phyloP scores from a whole-genome alignment of 92 coral and sea anemone genomes.

The Blastomussa wellsi region DNA sequence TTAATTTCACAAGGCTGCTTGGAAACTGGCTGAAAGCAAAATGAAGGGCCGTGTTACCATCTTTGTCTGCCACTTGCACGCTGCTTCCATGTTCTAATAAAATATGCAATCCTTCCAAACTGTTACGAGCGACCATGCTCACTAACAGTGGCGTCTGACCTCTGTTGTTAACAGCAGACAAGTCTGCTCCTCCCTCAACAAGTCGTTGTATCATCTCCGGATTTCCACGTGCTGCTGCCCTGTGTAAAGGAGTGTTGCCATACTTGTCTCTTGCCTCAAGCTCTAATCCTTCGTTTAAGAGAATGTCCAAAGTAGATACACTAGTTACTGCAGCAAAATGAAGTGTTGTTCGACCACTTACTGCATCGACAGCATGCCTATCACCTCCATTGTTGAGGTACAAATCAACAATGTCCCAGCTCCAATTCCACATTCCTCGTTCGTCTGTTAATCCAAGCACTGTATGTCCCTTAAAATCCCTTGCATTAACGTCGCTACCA shows the following conservation, averaged over 20 bases:
- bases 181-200: slow-evolving; percentile 32
- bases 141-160: slow-evolving; percentile 45
- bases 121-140: neutral
- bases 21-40: neutral
- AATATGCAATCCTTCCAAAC: neutral
- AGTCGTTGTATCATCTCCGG: slow-evolving; percentile 47
- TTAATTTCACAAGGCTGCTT: too few species aligned
- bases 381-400: neutral
- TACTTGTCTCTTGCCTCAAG: slow-evolving; percentile 4
- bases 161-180: slow-evolving; percentile 48
- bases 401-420: neutral
- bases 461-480: neutral
- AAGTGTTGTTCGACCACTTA: neutral
- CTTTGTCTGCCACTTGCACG: neutral
- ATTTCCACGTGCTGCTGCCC: slow-evolving; percentile 54
- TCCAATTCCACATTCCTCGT: neutral
- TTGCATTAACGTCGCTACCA: neutral
- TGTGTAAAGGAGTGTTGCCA: slow-evolving; percentile 57
- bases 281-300: neutral
- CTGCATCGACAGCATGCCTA: neutral
- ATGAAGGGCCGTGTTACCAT: neutral
- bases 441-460: neutral
- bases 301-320: neutral
- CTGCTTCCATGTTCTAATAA: neutral
- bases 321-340: neutral